Conservation (phyloP, 64 coral and sea anemone genomes). For the Montipora sp. region DNA sequence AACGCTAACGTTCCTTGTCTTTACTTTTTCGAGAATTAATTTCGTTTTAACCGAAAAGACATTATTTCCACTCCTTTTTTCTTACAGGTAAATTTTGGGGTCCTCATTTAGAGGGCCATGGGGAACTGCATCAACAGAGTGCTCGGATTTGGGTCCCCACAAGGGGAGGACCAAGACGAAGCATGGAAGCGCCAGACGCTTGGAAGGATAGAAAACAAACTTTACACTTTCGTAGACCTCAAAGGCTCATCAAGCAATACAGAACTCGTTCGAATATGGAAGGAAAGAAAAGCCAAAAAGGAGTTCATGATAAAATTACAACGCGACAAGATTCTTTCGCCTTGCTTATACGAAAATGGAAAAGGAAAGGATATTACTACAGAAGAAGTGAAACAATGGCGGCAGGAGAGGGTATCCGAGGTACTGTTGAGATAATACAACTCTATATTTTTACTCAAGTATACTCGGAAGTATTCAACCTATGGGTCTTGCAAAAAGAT, state of each 20-base stretch:
- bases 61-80: neutral
- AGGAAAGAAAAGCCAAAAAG: neutral
- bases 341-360: conserved; percentile 71
- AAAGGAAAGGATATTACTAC: conserved; percentile 61
- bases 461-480: too few relatives aligned
- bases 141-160: conserved; percentile 9
- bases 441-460: neutral
- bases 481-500: too few relatives aligned
- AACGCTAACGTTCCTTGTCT: too few relatives aligned
- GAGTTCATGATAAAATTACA: conserved; percentile 7
- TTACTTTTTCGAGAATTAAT: neutral
- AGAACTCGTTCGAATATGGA: conserved; percentile 54
- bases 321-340: conserved; percentile 21
- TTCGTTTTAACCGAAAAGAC: neutral
- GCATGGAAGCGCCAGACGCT: conserved; percentile 69
- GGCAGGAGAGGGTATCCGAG: neutral
- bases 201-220: conserved; percentile 61
- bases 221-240: conserved; percentile 74
- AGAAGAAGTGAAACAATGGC: conserved; percentile 67
- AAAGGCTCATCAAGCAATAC: conserved; percentile 57
- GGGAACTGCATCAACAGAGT: conserved; percentile 66
- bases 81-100: neutral
- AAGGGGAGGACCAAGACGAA: conserved; percentile 37
- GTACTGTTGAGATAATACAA: neutral
- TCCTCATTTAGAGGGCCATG: conserved; percentile 36